A percentile compares a stretch with the other conserved stretches of the same genome.
Evolutionary conservation across 2,888 invertebrate genomes (phyloP).

Genomic region (Noctua janthina): DNA sequence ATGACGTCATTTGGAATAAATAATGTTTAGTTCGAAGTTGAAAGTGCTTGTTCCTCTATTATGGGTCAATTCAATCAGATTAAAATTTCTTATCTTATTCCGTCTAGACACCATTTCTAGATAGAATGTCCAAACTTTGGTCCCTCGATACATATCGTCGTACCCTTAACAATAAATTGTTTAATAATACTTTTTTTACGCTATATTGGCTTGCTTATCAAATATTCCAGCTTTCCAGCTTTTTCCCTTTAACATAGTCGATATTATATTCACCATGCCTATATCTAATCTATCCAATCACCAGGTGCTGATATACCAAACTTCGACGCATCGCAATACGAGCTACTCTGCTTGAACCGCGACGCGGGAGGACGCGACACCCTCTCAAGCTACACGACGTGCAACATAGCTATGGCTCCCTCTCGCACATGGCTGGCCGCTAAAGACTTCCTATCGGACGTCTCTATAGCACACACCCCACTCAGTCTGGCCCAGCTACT

Average conservation of each 20-base stretch:
- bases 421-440: conserved; percentile 89
- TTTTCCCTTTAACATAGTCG: background rate
- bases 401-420: conserved; percentile 92
- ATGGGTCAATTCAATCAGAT: background rate
- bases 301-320: conserved; percentile 90
- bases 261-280: background rate
- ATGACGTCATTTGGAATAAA: background rate
- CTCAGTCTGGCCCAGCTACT: conserved; percentile 90
- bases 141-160: background rate
- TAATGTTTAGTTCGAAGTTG: conserved; percentile 6
- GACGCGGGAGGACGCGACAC: conserved; percentile 88
- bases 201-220: background rate
- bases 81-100: conserved; percentile 1
- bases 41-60: background rate
- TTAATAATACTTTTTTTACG: background rate
- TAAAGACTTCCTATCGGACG: conserved; percentile 87
- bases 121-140: background rate
- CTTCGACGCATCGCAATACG: conserved; percentile 90
- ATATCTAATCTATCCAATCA: background rate
- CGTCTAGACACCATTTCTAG: background rate
- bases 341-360: conserved; percentile 91
- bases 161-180: background rate
- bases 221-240: background rate
- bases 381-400: conserved; percentile 88
- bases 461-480: conserved; percentile 92